phyloP scores from a whole-genome alignment of 2,113 vertebrate species.

The Charadrius vociferus region DNA sequence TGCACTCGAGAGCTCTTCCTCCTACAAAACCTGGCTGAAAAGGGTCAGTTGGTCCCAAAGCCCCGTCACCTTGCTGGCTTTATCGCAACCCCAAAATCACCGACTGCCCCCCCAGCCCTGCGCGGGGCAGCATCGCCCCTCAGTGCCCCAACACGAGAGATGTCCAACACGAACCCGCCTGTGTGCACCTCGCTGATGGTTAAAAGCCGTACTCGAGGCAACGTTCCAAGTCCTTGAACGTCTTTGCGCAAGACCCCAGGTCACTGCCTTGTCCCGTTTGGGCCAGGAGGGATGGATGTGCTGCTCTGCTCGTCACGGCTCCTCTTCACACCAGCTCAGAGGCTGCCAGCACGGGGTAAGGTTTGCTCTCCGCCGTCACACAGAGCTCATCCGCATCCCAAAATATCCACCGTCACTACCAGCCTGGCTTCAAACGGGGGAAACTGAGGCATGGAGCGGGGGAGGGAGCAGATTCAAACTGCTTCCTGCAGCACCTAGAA shows the following conservation, averaged over 20 bases:
- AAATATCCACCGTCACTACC: fast-evolving
- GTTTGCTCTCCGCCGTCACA: background rate
- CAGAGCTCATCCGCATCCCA: background rate
- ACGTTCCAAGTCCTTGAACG: fast-evolving
- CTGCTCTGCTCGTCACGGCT: background rate
- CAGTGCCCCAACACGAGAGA: fast-evolving
- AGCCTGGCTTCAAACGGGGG: background rate
- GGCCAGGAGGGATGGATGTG: background rate
- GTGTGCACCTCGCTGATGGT: no score
- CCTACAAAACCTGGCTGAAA: background rate
- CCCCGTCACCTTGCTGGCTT: fast-evolving
- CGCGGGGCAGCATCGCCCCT: background rate
- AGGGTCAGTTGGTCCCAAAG: background rate
- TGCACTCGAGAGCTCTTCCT: background rate
- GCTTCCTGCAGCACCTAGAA: background rate
- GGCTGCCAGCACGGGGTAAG: background rate
- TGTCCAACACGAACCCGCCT: background rate
- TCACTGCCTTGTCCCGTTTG: background rate
- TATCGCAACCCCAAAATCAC: background rate
- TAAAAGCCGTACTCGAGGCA: fast-evolving
- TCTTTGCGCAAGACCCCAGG: background rate
- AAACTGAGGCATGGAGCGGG: background rate
- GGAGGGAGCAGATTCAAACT: background rate
- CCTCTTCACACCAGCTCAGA: background rate
- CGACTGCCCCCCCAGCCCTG: background rate